Conservation (phyloP, 1,140 invertebrate species). For the Brachionus asplanchnoidis region DNA sequence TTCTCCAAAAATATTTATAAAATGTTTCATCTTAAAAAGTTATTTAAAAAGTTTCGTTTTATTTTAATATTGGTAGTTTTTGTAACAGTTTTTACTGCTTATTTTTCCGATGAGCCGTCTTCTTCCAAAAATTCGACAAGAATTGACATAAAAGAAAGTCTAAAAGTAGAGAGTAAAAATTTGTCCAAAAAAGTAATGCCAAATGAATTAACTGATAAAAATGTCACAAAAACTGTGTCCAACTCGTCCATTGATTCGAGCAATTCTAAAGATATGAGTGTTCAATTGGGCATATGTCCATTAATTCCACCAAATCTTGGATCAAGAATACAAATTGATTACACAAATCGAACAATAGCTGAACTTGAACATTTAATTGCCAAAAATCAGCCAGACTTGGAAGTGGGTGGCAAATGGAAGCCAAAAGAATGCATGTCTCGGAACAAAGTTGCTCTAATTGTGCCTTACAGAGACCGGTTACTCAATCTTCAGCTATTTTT, state of each 20-base stretch:
- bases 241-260: neutral
- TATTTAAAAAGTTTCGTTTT: slow-evolving; percentile 1
- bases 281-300: neutral
- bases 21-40: slow-evolving; percentile 6
- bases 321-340: neutral
- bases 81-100: neutral
- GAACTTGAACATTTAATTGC: neutral
- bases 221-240: neutral
- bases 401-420: slow-evolving; percentile 67
- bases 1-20: neutral
- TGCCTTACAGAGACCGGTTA: slow-evolving; percentile 55
- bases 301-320: slow-evolving; percentile 24
- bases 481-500: slow-evolving; percentile 53
- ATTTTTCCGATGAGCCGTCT: neutral
- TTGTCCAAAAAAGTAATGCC: neutral
- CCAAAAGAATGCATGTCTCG: slow-evolving; percentile 69
- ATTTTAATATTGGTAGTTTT: neutral
- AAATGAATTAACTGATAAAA: neutral
- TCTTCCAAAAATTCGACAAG: neutral
- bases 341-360: neutral
- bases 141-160: neutral
- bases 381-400: neutral
- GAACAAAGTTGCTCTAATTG: slow-evolving; percentile 60
- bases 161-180: neutral
- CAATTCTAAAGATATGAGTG: neutral